phyloP scores from a whole-genome alignment of 2,113 vertebrate genomes.

The Sterrhoptilus dennistouni region DNA sequence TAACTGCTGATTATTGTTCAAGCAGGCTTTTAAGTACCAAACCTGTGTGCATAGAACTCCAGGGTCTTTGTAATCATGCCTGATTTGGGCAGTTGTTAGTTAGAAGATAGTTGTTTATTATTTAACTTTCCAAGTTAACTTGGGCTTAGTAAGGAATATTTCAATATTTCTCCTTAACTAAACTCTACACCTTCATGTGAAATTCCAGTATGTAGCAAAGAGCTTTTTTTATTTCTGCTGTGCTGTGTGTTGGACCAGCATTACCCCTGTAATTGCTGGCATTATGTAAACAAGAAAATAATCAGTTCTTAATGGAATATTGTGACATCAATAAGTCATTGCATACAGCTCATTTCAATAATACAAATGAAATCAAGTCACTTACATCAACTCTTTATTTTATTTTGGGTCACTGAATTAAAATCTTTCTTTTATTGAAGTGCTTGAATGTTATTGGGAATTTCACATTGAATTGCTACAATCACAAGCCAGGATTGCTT shows the following conservation, averaged over 20 bases:
- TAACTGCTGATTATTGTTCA: neutral
- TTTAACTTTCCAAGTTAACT: neutral
- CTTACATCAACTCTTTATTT: neutral
- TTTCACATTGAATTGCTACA: neutral
- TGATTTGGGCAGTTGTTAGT: neutral
- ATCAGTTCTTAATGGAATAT: slow-evolving; percentile 41
- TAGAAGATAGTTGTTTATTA: neutral
- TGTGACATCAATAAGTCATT: slow-evolving; percentile 14
- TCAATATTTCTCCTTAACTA: neutral
- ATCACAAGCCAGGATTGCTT: neutral
- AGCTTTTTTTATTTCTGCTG: neutral
- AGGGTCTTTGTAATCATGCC: neutral
- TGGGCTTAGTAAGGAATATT: neutral
- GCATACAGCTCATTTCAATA: neutral
- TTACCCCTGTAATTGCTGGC: neutral
- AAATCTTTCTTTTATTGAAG: neutral
- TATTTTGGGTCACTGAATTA: neutral
- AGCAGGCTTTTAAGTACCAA: neutral
- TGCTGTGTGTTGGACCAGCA: neutral
- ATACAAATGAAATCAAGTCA: slow-evolving; percentile 4
- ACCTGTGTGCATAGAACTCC: accelerated
- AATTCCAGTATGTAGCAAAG: neutral
- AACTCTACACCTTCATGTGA: neutral
- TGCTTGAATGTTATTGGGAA: neutral
- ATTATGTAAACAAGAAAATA: slow-evolving; percentile 36